A percentile compares a stretch with the other conserved stretches of the same genome.
These are phyloP conservation scores for Smutsia temminckii DNA, from an alignment of 2,797 vertebrate species.

Conservation along the genomic window DNA sequence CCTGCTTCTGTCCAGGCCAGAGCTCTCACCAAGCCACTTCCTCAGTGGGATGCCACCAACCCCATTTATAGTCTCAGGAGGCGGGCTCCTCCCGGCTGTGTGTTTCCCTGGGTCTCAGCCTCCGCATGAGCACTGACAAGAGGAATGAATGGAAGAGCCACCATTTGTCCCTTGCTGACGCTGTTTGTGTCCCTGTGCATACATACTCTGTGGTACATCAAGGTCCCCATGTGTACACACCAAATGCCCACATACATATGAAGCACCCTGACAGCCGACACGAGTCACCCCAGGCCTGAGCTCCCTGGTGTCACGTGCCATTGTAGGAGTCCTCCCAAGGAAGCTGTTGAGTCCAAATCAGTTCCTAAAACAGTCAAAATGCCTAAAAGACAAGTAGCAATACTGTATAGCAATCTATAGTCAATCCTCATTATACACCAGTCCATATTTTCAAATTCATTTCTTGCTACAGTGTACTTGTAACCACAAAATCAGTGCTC, in stretches of 20 bases:
- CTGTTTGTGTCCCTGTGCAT: background rate
- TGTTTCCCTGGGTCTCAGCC: background rate
- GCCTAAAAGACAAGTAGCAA: background rate
- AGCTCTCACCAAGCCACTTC: background rate
- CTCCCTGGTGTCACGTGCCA: background rate
- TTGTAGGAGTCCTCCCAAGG: background rate
- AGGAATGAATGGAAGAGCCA: background rate
- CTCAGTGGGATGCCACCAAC: background rate
- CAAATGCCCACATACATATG: background rate
- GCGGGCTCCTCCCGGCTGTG: background rate
- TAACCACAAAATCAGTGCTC: background rate
- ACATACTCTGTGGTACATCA: background rate
- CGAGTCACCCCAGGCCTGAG: background rate
- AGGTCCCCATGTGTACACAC: background rate
- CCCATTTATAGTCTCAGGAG: background rate
- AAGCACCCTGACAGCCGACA: background rate
- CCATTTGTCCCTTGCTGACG: background rate
- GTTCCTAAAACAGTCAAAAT: background rate
- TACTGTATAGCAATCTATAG: background rate
- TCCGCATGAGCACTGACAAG: background rate
- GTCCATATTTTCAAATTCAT: background rate
- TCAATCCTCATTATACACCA: background rate
- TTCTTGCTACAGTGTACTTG: background rate
- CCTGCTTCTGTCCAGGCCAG: background rate
- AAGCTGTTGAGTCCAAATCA: background rate